Conservation (phyloP, 2,797 vertebrate genomes). For the Hippoglossus hippoglossus region DNA sequence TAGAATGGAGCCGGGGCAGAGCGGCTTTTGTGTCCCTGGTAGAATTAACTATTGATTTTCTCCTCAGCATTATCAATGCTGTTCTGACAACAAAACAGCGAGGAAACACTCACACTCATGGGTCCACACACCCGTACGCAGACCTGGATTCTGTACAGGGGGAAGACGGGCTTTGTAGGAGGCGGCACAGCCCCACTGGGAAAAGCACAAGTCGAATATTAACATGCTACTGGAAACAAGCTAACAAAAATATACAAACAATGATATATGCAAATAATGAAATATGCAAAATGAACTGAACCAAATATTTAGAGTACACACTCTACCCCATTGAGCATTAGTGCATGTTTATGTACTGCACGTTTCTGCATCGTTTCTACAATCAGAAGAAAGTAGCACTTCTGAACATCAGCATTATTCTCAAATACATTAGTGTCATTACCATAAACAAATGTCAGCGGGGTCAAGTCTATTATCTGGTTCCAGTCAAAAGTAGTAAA, state of each 20-base stretch:
- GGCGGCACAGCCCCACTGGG: conserved; percentile 16
- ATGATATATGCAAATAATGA: conserved; percentile 33
- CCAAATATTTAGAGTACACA: conserved; percentile 28
- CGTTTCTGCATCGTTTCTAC: conserved; percentile 7
- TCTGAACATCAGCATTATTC: background rate
- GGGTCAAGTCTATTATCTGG: background rate
- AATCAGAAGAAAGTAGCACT: background rate
- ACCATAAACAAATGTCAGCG: background rate
- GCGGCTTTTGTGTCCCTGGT: conserved; percentile 78
- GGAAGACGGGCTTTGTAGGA: conserved; percentile 48
- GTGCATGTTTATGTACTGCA: conserved; percentile 6
- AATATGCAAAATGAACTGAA: conserved; percentile 38
- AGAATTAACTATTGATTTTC: conserved; percentile 86
- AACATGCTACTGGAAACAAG: conserved; percentile 34
- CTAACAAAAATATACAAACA: conserved; percentile 49
- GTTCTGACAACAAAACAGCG: conserved; percentile 76
- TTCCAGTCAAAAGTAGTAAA: too few relatives aligned
- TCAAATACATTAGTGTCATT: background rate
- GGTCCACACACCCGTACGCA: conserved; percentile 29
- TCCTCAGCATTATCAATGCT: conserved; percentile 79
- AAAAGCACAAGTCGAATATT: conserved; percentile 61
- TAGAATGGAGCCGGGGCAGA: conserved; percentile 65
- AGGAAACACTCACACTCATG: conserved; percentile 49
- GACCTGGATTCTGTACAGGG: conserved; percentile 39
- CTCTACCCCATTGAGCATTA: background rate